Conservation (phyloP, 2,797 vertebrate species). For the Kryptopterus vitreolus region DNA sequence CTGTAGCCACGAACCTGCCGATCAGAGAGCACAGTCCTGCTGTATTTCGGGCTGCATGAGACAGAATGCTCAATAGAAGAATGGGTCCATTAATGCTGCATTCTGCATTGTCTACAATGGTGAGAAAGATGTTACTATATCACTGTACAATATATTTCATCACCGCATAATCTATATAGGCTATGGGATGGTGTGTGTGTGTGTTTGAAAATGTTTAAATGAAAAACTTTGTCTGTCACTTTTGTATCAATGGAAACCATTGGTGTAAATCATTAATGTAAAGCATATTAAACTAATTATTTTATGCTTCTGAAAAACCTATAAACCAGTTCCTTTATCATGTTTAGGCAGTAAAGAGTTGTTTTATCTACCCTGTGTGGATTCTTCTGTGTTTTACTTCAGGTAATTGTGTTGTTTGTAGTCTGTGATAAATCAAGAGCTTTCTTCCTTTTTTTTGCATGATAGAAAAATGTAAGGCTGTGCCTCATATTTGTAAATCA, state of each 20-base stretch:
- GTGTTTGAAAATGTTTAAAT: neutral
- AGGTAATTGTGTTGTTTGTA: neutral
- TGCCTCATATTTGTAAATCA: neutral
- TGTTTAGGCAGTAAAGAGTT: neutral
- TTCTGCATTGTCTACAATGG: neutral
- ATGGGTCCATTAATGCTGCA: neutral
- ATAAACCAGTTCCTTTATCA: neutral
- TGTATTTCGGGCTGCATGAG: neutral
- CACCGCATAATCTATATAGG: neutral
- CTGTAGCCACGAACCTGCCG: slow-evolving; percentile 1
- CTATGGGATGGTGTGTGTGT: neutral
- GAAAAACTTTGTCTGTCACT: neutral
- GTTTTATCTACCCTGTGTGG: neutral
- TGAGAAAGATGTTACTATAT: neutral
- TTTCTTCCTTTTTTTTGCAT: neutral
- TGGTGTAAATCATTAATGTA: neutral
- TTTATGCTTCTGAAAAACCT: neutral
- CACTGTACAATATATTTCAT: neutral
- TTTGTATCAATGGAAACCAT: neutral
- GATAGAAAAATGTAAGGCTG: neutral
- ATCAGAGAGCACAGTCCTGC: neutral
- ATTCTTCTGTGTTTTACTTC: neutral
- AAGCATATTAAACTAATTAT: neutral
- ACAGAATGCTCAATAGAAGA: neutral
- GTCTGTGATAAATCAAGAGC: neutral